phyloP scores from a whole-genome alignment of 2,797 vertebrate genomes.

The Momotus momota region DNA sequence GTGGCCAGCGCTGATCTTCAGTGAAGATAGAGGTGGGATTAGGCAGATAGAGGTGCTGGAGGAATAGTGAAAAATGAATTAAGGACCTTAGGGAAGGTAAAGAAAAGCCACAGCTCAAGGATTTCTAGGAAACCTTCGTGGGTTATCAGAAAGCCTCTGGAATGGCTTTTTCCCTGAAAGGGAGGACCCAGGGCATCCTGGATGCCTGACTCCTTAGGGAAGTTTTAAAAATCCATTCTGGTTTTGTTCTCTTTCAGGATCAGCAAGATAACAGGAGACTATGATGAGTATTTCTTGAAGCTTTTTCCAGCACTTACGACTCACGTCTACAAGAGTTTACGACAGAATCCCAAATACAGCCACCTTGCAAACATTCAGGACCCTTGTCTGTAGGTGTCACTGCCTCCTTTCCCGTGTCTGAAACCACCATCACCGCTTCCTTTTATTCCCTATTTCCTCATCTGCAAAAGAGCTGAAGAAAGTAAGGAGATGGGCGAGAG shows the following conservation, averaged over 20 bases:
- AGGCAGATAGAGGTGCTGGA: not conserved
- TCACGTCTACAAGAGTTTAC: slow-evolving; percentile 64
- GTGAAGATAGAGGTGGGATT: not conserved
- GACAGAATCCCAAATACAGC: not conserved
- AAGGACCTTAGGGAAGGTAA: not conserved
- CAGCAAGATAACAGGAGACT: slow-evolving; percentile 30
- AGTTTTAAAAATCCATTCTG: not conserved
- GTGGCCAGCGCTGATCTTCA: not conserved
- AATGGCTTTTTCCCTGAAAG: not conserved
- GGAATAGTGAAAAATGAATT: not conserved
- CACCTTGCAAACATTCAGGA: slow-evolving; percentile 26
- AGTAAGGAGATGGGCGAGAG: not conserved
- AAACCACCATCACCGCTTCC: not conserved
- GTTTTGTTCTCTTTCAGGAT: slow-evolving; percentile 71
- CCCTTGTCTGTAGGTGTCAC: not conserved
- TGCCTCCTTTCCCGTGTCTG: not conserved
- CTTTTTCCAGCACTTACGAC: slow-evolving; percentile 72
- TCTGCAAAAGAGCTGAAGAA: not conserved
- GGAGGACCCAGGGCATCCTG: not conserved
- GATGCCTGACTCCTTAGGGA: not conserved
- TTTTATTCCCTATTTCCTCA: not conserved
- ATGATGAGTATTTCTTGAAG: slow-evolving; percentile 70
- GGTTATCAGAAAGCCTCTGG: not conserved
- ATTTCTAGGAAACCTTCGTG: not conserved
- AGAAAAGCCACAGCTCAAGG: not conserved